phyloP scores from a whole-genome alignment of 2,888 invertebrate species.

The Drosophila mulleri region DNA sequence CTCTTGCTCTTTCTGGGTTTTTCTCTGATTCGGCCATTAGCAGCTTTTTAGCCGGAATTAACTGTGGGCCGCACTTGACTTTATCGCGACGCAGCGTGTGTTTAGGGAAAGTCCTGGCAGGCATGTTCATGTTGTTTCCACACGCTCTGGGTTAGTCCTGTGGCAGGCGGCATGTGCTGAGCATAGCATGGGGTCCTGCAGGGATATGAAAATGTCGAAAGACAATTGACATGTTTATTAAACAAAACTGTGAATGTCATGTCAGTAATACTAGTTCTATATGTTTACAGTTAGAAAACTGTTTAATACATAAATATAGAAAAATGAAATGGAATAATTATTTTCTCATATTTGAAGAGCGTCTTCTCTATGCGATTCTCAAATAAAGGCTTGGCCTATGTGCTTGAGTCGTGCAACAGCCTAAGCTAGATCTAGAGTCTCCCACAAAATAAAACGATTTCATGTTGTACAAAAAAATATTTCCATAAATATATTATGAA shows the following conservation, averaged over 20 bases:
- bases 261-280: not conserved
- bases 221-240: slow-evolving; percentile 30
- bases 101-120: slow-evolving; percentile 56
- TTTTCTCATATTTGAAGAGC: not conserved
- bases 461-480: not conserved
- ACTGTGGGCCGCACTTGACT: slow-evolving; percentile 65
- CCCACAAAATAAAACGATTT: not conserved
- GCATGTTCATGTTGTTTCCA: slow-evolving; percentile 46
- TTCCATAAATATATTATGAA: not conserved
- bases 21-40: slow-evolving; percentile 47
- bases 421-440: not conserved
- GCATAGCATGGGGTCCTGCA: slow-evolving; percentile 47
- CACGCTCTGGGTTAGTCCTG: slow-evolving; percentile 64
- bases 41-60: slow-evolving; percentile 72
- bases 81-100: slow-evolving; percentile 61
- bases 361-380: not conserved
- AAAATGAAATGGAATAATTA: not conserved
- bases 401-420: not conserved
- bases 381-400: not conserved
- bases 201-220: not conserved
- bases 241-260: not conserved
- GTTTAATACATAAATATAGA: not conserved
- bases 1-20: slow-evolving; percentile 1
- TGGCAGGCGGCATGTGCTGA: slow-evolving; percentile 27
- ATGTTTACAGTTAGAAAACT: not conserved